Conservation (phyloP, 2,888 invertebrate species). For the Limenitis camilla region DNA sequence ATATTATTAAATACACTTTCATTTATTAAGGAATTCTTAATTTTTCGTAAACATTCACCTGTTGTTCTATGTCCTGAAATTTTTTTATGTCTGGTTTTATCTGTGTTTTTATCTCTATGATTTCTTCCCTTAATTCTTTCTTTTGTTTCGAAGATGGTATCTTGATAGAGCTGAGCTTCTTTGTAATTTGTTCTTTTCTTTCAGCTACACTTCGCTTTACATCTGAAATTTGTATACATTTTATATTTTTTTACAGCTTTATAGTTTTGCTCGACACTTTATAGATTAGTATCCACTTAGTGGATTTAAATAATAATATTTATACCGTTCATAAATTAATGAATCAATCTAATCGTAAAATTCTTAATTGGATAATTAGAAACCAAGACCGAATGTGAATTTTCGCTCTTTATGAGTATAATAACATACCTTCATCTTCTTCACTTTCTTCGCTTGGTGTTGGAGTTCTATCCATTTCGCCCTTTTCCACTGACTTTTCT, state of each 20-base stretch:
- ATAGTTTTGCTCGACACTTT: no score
- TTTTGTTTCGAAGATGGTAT: constrained; percentile 83
- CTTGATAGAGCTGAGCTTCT: constrained; percentile 80
- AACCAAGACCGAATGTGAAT: no score
- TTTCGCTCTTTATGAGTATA: no score
- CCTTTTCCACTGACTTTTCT: constrained; percentile 82
- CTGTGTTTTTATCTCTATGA: constrained; percentile 80
- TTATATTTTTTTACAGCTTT: not conserved
- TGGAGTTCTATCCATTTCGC: constrained; percentile 73
- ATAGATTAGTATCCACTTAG: no score
- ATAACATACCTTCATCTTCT: constrained; percentile 62
- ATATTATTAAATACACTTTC: constrained; percentile 1
- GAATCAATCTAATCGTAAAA: no score
- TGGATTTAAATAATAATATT: no score
- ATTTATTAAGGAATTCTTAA: no score
- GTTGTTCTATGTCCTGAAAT: constrained; percentile 69
- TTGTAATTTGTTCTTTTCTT: constrained; percentile 83
- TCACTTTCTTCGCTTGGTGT: constrained; percentile 71
- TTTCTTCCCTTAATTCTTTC: constrained; percentile 82
- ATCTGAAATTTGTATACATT: constrained; percentile 34
- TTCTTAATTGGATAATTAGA: no score
- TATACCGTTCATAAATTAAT: no score
- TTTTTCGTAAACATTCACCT: constrained; percentile 34
- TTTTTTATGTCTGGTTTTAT: constrained; percentile 73
- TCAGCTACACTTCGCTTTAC: constrained; percentile 84